A percentile compares a stretch with the other conserved stretches of the same genome.
These are phyloP conservation scores for Meda fulgida DNA, from an alignment of 2,797 vertebrate genomes.

Conservation along the genomic window DNA sequence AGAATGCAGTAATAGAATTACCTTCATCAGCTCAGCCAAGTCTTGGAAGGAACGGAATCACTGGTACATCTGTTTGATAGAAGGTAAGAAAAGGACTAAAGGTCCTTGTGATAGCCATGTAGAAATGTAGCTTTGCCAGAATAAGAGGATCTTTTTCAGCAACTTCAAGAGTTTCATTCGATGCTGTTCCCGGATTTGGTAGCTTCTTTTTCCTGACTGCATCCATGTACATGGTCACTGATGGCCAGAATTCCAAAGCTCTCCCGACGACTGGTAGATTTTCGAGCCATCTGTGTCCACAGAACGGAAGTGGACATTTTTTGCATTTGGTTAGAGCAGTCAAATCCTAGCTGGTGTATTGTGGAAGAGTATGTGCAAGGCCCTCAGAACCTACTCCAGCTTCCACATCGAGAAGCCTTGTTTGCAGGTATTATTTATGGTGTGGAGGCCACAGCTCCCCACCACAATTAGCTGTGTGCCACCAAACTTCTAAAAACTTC, in stretches of 20 bases:
- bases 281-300: constrained; percentile 41
- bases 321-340: too few relatives aligned
- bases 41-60: constrained; percentile 46
- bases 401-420: too few relatives aligned
- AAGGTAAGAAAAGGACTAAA: constrained; percentile 23
- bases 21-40: constrained; percentile 44
- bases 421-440: too few relatives aligned
- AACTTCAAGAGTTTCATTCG: constrained; percentile 40
- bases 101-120: constrained; percentile 7
- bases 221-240: constrained; percentile 46
- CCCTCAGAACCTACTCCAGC: too few relatives aligned
- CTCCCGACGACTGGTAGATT: constrained; percentile 41
- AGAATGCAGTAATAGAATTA: constrained; percentile 15
- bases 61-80: constrained; percentile 43
- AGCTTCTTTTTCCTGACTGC: constrained; percentile 46
- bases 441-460: too few relatives aligned
- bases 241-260: constrained; percentile 49
- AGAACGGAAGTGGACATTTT: neutral
- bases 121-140: constrained; percentile 39
- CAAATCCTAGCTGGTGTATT: too few relatives aligned
- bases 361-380: too few relatives aligned
- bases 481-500: too few relatives aligned
- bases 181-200: constrained; percentile 47
- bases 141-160: constrained; percentile 45
- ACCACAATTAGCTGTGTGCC: too few relatives aligned